Evolutionary conservation across 2,888 invertebrate species (phyloP), one percentile per base, ranked within the genome.

Genomic region (Melanotus villosus): DNA sequence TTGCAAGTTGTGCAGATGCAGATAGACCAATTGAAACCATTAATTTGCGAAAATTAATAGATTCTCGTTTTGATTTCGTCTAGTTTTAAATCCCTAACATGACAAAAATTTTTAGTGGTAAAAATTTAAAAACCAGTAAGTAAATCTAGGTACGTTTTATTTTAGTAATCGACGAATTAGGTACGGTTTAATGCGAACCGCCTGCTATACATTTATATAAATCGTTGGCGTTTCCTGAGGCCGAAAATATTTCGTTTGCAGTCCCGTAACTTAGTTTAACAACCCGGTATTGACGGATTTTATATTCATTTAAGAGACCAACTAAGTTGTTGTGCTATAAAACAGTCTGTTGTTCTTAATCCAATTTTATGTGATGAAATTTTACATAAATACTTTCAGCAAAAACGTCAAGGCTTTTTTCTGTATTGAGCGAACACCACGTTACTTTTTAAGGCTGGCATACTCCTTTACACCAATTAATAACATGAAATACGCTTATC

Each of bases 1-100:
- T 80, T 79, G 80, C 82, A 81, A 82, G 81, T 81, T 81, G 82
- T 80, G 66, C 59, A 41, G 59, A 67, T 68, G 65, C 47, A 65
- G 36, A 64, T 21, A 63, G 56, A 50, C 45, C 45, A 56, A 66
- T 58, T 16, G 38, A 57, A 50, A 41, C 56, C 54, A 69, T 19
- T n/a, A 62, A 59, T 65, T 59, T 54, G 58, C 43, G 12, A 60
- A 52, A 57, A n/a, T 21, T 32, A 16, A n/a, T 26, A 32, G 56
- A 58, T 56, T 30, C 19, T 6, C 5, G 21, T 4, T 7, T 26
- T 26, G n/a, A 14, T 18, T 19, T 19, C n/a, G 2, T 16, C 14
- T 5, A 26, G 26, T 30, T 16, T 14, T 52, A 30, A 9, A n/a
- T n/a, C 12, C 19, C 16, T 21, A 43, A 6, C n/a, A 36, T 18